A percentile compares a stretch with the other conserved stretches of the same genome.
phyloP scores from a whole-genome alignment of 2,888 invertebrate species.

The Philereme vetulata region DNA sequence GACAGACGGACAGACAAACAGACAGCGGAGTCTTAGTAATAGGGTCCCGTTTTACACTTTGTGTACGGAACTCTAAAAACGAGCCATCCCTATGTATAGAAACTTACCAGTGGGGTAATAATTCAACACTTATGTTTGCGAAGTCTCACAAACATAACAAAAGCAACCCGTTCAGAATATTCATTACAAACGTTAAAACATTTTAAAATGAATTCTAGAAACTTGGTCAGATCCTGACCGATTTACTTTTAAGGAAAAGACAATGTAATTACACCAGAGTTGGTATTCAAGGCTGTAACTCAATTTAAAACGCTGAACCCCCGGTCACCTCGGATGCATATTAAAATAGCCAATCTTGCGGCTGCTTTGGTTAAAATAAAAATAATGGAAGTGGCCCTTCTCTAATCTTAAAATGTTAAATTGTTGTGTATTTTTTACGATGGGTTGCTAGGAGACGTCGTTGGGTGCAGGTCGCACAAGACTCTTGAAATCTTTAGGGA shows the following conservation, averaged over 20 bases:
- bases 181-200: constrained; percentile 21
- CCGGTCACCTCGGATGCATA: constrained; percentile 75
- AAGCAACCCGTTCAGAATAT: background rate
- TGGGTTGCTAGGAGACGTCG: too few relatives aligned
- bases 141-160: too few relatives aligned
- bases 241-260: constrained; percentile 35
- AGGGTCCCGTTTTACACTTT: too few relatives aligned
- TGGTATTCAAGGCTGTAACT: constrained; percentile 69
- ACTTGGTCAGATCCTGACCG: constrained; percentile 24
- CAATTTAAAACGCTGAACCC: constrained; percentile 76
- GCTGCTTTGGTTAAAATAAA: constrained; percentile 35
- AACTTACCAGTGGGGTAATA: too few relatives aligned
- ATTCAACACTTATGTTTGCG: too few relatives aligned
- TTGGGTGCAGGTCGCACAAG: too few relatives aligned
- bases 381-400: constrained; percentile 43
- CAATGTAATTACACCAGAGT: constrained; percentile 60
- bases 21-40: too few relatives aligned
- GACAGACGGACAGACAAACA: too few relatives aligned
- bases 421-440: background rate
- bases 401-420: background rate
- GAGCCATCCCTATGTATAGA: too few relatives aligned
- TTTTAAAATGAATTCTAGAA: constrained; percentile 22
- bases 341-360: constrained; percentile 68
- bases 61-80: too few relatives aligned
- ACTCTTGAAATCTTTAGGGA: too few relatives aligned